Percentiles rank a stretch among this genome's conserved stretches.
Evolutionary conservation across 2,113 vertebrate species (phyloP).

Genomic region (Takifugu flavidus): DNA sequence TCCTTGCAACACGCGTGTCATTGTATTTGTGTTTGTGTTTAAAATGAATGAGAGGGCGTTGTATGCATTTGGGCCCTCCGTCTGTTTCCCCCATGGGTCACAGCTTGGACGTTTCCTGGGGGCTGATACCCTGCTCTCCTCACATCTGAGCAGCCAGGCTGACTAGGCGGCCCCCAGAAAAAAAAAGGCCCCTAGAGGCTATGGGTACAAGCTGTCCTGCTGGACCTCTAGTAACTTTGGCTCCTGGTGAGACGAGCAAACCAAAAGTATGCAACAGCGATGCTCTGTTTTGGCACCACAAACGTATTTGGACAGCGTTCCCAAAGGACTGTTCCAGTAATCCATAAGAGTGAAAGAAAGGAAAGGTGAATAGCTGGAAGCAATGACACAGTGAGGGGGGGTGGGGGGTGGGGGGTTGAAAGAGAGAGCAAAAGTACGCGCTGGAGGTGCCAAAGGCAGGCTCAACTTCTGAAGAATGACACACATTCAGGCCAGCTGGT

Average conservation of each 20-base stretch:
- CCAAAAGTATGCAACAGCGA: constrained; percentile 31
- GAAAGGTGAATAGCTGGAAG: constrained; percentile 56
- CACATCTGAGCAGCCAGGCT: constrained; percentile 77
- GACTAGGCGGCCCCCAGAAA: constrained; percentile 67
- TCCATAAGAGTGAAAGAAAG: constrained; percentile 59
- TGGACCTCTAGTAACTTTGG: constrained; percentile 65
- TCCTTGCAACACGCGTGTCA: constrained; percentile 1
- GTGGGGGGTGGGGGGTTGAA: constrained; percentile 13
- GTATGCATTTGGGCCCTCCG: constrained; percentile 59
- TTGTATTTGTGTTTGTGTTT: background rate
- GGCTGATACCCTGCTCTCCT: constrained; percentile 67
- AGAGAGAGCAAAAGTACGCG: constrained; percentile 5
- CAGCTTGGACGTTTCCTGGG: constrained; percentile 74
- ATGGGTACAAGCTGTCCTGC: constrained; percentile 75
- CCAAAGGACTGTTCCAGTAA: constrained; percentile 45
- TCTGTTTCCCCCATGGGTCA: constrained; percentile 76
- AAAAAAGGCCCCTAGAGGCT: constrained; percentile 68
- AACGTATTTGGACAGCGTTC: constrained; percentile 57
- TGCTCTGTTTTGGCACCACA: constrained; percentile 60
- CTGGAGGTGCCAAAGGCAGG: constrained; percentile 40
- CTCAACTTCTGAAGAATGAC: constrained; percentile 54
- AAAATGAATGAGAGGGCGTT: constrained; percentile 26
- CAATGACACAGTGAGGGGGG: constrained; percentile 16
- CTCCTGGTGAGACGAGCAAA: constrained; percentile 42
- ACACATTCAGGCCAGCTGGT: constrained; percentile 55